Evolutionary conservation across 2,888 invertebrate genomes (phyloP).

Genomic region (Xiphydria camelus): DNA sequence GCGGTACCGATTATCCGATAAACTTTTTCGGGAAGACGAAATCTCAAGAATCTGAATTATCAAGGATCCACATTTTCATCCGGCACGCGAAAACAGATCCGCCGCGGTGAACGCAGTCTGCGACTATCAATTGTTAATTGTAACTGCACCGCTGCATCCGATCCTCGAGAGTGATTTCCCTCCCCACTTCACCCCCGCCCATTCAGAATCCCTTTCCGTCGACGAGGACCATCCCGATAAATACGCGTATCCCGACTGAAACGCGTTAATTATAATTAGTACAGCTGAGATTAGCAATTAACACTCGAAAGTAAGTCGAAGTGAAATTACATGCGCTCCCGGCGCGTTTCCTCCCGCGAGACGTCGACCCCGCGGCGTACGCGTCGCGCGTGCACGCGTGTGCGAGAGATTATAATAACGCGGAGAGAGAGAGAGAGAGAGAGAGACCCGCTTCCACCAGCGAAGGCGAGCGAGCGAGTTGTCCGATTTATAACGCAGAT

Average conservation of each 20-base stretch:
- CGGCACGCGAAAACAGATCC: too few relatives aligned
- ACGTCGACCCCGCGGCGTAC: constrained; percentile 24
- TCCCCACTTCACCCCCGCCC: constrained; percentile 6
- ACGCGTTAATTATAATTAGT: constrained; percentile 57
- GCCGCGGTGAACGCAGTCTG: too few relatives aligned
- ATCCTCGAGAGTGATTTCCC: too few relatives aligned
- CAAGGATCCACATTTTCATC: too few relatives aligned
- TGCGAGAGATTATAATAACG: constrained; percentile 32
- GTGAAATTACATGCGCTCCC: constrained; percentile 10
- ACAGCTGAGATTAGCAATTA: constrained; percentile 56
- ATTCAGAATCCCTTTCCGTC: too few relatives aligned
- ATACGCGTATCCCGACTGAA: constrained; percentile 33
- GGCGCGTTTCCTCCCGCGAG: constrained; percentile 6
- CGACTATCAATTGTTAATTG: too few relatives aligned
- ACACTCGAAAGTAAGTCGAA: constrained; percentile 52
- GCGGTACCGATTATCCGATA: too few relatives aligned
- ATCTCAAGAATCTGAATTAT: too few relatives aligned
- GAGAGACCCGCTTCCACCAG: constrained; percentile 31
- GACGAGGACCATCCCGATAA: too few relatives aligned
- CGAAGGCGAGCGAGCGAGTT: constrained; percentile 39
- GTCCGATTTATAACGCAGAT: constrained; percentile 58
- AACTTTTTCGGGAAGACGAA: too few relatives aligned
- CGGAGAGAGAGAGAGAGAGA: constrained; percentile 21
- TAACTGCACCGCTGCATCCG: too few relatives aligned
- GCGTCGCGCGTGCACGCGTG: constrained; percentile 16